phyloP scores from a whole-genome alignment of 2,888 invertebrate species.

The Tribolium freemani region DNA sequence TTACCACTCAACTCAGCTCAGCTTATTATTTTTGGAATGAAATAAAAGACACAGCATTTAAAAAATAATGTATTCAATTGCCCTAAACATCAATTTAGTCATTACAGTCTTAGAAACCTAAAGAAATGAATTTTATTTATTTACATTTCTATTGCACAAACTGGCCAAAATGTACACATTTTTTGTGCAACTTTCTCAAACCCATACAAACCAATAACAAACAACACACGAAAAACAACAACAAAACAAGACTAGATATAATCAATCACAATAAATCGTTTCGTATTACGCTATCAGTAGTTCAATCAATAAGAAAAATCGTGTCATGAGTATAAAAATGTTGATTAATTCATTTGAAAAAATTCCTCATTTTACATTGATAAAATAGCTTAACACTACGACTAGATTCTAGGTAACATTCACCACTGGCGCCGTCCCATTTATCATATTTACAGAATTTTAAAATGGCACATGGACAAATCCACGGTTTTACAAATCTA shows the following conservation, averaged over 20 bases:
- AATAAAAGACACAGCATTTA: slow-evolving; percentile 15
- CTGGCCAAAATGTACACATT: slow-evolving; percentile 51
- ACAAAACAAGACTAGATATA: slow-evolving; percentile 29
- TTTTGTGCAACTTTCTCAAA: slow-evolving; percentile 35
- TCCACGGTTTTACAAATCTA: slow-evolving; percentile 49
- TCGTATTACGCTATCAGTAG: slow-evolving; percentile 5
- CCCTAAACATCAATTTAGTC: slow-evolving; percentile 36
- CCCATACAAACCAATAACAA: slow-evolving; percentile 23
- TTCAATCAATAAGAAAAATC: slow-evolving; percentile 15
- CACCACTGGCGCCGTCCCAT: slow-evolving; percentile 53
- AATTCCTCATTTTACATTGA: neutral
- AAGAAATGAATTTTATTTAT: slow-evolving; percentile 38
- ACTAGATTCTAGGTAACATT: slow-evolving; percentile 50
- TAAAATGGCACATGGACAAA: slow-evolving; percentile 55
- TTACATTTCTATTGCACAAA: slow-evolving; percentile 54
- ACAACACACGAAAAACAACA: slow-evolving; percentile 29
- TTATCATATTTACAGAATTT: slow-evolving; percentile 38
- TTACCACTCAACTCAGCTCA: too few relatives aligned
- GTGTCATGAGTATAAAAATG: slow-evolving; percentile 37
- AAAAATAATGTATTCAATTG: slow-evolving; percentile 44
- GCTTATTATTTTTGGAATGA: neutral
- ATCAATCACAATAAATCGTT: slow-evolving; percentile 19
- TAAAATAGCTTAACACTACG: slow-evolving; percentile 19
- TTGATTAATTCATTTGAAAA: slow-evolving; percentile 8
- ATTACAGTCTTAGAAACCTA: slow-evolving; percentile 24